These are phyloP conservation scores for Limosa lapponica DNA, from an alignment of 2,797 vertebrate species.

Conservation along the genomic window DNA sequence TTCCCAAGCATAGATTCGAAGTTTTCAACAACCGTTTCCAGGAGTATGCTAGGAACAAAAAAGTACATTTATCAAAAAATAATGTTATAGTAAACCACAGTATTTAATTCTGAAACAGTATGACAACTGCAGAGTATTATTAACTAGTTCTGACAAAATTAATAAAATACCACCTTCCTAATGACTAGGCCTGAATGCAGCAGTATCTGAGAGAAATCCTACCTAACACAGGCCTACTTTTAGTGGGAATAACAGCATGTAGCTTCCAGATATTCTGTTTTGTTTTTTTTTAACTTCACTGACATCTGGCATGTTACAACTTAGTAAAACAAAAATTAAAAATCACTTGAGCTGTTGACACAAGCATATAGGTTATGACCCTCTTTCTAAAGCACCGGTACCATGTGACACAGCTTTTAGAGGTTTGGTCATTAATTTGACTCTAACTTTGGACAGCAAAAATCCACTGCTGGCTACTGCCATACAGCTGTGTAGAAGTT, in stretches of 20 bases:
- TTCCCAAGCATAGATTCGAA: not conserved
- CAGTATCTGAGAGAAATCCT: not conserved
- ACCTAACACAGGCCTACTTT: not conserved
- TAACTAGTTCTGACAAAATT: not conserved
- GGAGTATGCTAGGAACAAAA: not conserved
- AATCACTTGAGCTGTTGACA: not conserved
- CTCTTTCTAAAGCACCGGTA: not conserved
- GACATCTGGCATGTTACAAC: not conserved
- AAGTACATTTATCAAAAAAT: not conserved
- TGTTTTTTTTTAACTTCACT: not conserved
- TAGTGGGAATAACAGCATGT: not conserved
- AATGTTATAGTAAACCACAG: not conserved
- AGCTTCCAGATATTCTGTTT: not conserved
- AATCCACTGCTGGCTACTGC: not conserved
- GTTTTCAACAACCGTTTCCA: not conserved
- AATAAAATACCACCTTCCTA: not conserved
- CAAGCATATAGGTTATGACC: not conserved
- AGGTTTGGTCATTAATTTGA: not conserved
- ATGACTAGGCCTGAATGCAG: not conserved
- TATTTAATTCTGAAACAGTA: not conserved
- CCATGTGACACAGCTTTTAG: not conserved
- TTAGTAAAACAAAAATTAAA: not conserved
- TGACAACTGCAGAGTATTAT: not conserved
- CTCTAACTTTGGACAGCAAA: not conserved
- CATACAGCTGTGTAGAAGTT: not conserved